A percentile compares a stretch with the other conserved stretches of the same genome.
phyloP scores from a whole-genome alignment of 1,140 invertebrate species.

The Drosophila rhopaloa region DNA sequence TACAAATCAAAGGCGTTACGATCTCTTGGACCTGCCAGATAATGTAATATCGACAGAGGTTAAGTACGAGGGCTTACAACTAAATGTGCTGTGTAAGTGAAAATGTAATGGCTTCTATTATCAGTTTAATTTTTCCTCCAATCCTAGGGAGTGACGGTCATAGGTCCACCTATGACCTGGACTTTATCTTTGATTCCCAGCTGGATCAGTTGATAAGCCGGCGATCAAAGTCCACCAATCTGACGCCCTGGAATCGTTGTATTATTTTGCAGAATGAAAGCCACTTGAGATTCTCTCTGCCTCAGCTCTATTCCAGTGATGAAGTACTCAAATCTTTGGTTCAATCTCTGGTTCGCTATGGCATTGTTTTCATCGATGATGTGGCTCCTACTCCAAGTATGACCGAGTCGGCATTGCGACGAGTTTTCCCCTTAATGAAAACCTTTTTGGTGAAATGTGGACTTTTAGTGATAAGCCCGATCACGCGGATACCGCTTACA shows the following conservation, averaged over 20 bases:
- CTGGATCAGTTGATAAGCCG: slow-evolving; percentile 56
- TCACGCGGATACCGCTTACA: slow-evolving; percentile 89
- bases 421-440: slow-evolving; percentile 85
- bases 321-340: slow-evolving; percentile 53
- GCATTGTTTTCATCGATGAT: slow-evolving; percentile 77
- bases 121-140: neutral
- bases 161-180: slow-evolving; percentile 60
- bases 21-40: slow-evolving; percentile 68
- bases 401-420: slow-evolving; percentile 77
- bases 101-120: too few relatives aligned
- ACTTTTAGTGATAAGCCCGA: slow-evolving; percentile 86
- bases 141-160: slow-evolving; percentile 75
- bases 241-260: slow-evolving; percentile 66
- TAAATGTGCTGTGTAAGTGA: slow-evolving; percentile 53
- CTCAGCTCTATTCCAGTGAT: slow-evolving; percentile 49
- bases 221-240: slow-evolving; percentile 41
- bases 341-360: slow-evolving; percentile 64
- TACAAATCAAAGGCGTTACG: slow-evolving; percentile 73
- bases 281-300: slow-evolving; percentile 52
- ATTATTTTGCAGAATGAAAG: slow-evolving; percentile 61
- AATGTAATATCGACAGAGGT: slow-evolving; percentile 38
- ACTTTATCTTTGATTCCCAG: slow-evolving; percentile 62
- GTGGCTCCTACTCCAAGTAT: slow-evolving; percentile 70
- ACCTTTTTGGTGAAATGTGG: slow-evolving; percentile 89
- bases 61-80: slow-evolving; percentile 13